phyloP scores from a whole-genome alignment of 2,113 vertebrate species.

The Chroicocephalus ridibundus region DNA sequence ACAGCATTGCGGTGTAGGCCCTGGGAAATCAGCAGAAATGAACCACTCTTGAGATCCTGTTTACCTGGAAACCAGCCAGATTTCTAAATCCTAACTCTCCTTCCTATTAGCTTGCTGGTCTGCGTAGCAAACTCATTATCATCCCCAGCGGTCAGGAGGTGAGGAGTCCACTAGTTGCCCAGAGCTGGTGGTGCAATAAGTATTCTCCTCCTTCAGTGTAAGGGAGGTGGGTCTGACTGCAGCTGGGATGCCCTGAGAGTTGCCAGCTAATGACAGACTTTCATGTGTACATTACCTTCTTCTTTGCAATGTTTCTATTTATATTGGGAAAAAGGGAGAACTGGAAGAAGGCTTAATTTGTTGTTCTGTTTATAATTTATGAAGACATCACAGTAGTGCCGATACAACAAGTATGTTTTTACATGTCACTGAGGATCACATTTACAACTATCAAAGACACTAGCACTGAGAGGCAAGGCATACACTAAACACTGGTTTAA shows the following conservation, averaged over 20 bases:
- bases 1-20: neutral
- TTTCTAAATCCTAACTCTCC: neutral
- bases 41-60: accelerated
- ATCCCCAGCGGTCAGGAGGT: neutral
- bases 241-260: neutral
- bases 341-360: neutral
- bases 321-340: neutral
- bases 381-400: neutral
- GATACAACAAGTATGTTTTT: neutral
- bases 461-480: neutral
- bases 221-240: neutral
- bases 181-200: neutral
- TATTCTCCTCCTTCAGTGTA: neutral
- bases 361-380: neutral
- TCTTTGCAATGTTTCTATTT: neutral
- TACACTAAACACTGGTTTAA: neutral
- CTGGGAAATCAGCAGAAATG: neutral
- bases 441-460: neutral
- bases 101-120: neutral
- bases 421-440: neutral
- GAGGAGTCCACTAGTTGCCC: neutral
- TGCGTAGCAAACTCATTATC: neutral
- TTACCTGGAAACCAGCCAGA: neutral
- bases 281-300: neutral
- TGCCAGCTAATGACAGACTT: neutral